These are phyloP conservation scores for Melanotaenia boesemani DNA, from an alignment of 2,797 vertebrate genomes.

Conservation along the genomic window DNA sequence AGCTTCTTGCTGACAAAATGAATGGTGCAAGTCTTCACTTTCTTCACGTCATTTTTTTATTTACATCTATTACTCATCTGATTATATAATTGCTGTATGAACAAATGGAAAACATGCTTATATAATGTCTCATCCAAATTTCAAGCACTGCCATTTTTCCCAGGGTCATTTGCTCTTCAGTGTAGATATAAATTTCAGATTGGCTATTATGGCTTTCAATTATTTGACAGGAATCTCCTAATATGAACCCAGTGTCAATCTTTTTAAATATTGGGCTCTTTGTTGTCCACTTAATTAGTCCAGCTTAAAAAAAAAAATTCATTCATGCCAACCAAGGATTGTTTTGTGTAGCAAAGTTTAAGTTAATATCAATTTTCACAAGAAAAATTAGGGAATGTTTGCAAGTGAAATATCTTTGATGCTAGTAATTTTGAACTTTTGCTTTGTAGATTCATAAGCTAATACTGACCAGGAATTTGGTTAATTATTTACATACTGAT, in stretches of 20 bases:
- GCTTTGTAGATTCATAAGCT: not conserved
- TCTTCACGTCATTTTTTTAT: slow-evolving; percentile 26
- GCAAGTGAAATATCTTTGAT: not conserved
- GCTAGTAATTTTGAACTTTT: not conserved
- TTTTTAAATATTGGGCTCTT: not conserved
- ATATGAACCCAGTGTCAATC: not conserved
- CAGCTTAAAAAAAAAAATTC: not conserved
- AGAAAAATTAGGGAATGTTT: not conserved
- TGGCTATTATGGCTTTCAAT: not conserved
- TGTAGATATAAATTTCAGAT: not conserved
- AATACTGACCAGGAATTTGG: not conserved
- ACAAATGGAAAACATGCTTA: slow-evolving; percentile 42
- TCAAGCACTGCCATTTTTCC: slow-evolving; percentile 27
- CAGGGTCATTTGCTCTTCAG: slow-evolving; percentile 3
- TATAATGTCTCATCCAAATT: slow-evolving; percentile 23
- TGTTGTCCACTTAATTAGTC: not conserved
- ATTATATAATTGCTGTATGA: slow-evolving; percentile 47
- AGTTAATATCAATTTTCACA: slow-evolving; percentile 5
- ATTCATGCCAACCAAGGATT: not conserved
- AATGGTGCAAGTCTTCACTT: slow-evolving; percentile 18
- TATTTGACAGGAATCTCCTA: not conserved
- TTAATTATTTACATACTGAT: not conserved
- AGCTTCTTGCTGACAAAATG: not conserved
- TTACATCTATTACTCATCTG: slow-evolving; percentile 32
- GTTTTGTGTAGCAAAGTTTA: not conserved